A percentile compares a stretch with the other conserved stretches of the same genome.
These are phyloP conservation scores for Eptesicus fuscus DNA, from an alignment of 2,113 vertebrate species.

Conservation along the genomic window DNA sequence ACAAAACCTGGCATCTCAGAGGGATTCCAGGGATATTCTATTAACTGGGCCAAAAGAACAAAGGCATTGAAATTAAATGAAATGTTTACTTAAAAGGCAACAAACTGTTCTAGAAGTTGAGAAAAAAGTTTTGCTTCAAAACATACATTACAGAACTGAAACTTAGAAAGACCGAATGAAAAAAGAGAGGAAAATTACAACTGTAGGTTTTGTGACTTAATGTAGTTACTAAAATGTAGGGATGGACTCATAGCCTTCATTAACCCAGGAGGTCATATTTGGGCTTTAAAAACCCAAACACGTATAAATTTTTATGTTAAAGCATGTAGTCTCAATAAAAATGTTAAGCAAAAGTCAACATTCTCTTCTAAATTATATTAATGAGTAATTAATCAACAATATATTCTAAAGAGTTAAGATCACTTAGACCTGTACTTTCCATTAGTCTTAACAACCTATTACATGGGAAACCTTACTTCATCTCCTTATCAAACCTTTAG, in stretches of 20 bases:
- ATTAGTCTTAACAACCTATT: not conserved
- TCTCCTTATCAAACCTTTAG: not conserved
- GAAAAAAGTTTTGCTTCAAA: not conserved
- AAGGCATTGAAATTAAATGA: not conserved
- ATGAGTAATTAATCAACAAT: not conserved
- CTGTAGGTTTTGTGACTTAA: not conserved
- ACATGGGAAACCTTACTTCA: not conserved
- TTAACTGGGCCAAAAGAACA: not conserved
- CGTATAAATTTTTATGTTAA: not conserved
- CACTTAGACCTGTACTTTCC: not conserved
- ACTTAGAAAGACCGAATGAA: not conserved
- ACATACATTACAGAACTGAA: not conserved
- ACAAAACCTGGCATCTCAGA: not conserved
- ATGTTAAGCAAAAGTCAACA: not conserved
- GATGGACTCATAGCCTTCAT: not conserved
- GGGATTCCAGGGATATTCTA: not conserved
- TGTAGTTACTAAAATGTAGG: not conserved
- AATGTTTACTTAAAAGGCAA: not conserved
- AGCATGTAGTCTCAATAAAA: not conserved
- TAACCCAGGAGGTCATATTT: not conserved
- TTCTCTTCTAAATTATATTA: not conserved
- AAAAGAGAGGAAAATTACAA: not conserved
- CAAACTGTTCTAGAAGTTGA: not conserved
- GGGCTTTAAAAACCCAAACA: not conserved
- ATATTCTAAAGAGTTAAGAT: not conserved